Percentiles rank a stretch among this genome's conserved stretches.
These are phyloP conservation scores for Jacana jacana DNA, from an alignment of 2,113 vertebrate genomes.

Conservation along the genomic window DNA sequence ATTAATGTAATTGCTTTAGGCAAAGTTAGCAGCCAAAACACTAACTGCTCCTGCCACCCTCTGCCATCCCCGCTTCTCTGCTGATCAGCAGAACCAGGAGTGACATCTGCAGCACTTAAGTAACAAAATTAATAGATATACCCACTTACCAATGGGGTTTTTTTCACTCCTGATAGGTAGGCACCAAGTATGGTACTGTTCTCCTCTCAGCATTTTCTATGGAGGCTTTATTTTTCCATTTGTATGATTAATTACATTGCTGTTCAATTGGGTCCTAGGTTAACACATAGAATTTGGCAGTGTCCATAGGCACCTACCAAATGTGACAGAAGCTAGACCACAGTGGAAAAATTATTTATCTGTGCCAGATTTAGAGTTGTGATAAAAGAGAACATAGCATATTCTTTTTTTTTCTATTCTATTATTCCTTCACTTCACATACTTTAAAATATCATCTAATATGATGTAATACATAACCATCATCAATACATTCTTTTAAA, in stretches of 20 bases:
- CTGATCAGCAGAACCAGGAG: not conserved
- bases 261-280: not conserved
- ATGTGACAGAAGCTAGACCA: not conserved
- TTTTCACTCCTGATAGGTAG: not conserved
- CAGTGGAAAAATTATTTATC: not conserved
- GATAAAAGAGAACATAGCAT: not conserved
- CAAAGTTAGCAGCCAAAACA: not conserved
- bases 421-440: not conserved
- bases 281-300: not conserved
- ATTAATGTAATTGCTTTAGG: not conserved
- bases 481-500: not conserved
- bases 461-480: not conserved
- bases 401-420: not conserved
- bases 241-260: not conserved
- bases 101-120: not conserved
- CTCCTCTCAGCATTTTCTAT: not conserved
- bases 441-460: not conserved
- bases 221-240: not conserved
- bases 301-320: not conserved
- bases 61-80: not conserved
- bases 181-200: not conserved
- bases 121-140: fast-evolving
- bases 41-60: not conserved
- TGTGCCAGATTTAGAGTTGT: not conserved
- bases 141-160: fast-evolving